A percentile compares a stretch with the other conserved stretches of the same genome.
These are phyloP conservation scores for Enteromius viviparus DNA, from an alignment of 2,797 vertebrate species.

Conservation along the genomic window DNA sequence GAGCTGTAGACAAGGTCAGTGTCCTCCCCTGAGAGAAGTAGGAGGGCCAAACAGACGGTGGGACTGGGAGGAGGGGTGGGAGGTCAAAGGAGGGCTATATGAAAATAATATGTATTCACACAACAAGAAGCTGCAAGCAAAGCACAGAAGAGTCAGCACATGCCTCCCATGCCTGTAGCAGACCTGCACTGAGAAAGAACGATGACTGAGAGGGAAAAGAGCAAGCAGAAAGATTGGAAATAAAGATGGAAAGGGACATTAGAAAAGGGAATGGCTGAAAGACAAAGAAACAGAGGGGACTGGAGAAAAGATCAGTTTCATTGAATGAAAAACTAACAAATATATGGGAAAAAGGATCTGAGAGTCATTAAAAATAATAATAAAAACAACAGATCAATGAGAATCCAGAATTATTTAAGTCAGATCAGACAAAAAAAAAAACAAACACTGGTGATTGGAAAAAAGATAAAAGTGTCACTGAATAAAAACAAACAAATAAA, in stretches of 20 bases:
- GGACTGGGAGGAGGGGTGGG: constrained; percentile 49
- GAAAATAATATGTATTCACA: constrained; percentile 43
- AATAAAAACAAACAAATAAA: too few relatives aligned
- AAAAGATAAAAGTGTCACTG: not conserved
- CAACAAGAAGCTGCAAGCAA: constrained; percentile 75
- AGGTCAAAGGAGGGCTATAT: constrained; percentile 48
- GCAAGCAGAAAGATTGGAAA: constrained; percentile 70
- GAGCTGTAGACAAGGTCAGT: constrained; percentile 61
- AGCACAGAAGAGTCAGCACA: constrained; percentile 82
- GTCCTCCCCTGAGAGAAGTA: constrained; percentile 68
- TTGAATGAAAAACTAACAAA: not conserved
- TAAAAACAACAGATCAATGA: not conserved
- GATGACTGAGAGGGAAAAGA: constrained; percentile 51
- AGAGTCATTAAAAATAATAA: too few relatives aligned
- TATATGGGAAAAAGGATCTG: too few relatives aligned
- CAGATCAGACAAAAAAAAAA: too few relatives aligned
- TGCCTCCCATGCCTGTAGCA: constrained; percentile 97
- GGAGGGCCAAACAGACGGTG: constrained; percentile 19
- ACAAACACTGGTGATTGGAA: not conserved
- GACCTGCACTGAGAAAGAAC: constrained; percentile 81
- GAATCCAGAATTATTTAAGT: not conserved
- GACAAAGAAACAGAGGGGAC: not conserved
- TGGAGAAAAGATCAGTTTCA: not conserved
- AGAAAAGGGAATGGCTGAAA: not conserved
- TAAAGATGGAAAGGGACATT: constrained; percentile 15